Evolutionary conservation across 2,797 vertebrate species (phyloP).

Genomic region (Channallabes apus): DNA sequence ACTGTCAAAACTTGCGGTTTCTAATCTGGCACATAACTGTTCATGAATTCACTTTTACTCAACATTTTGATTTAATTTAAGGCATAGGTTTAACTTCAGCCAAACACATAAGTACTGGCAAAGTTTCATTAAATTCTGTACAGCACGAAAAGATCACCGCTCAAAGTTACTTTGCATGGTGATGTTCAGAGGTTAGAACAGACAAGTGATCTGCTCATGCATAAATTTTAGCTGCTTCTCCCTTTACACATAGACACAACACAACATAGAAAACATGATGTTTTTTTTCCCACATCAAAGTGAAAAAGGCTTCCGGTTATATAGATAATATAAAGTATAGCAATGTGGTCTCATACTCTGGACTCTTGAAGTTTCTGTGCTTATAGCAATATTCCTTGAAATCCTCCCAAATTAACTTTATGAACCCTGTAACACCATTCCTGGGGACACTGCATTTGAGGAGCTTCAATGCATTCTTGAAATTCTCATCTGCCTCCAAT

Average conservation of each 20-base stretch:
- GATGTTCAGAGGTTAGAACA: slow-evolving; percentile 45
- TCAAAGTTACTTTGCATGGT: slow-evolving; percentile 37
- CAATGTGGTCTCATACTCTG: slow-evolving; percentile 11
- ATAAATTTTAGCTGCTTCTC: slow-evolving; percentile 23
- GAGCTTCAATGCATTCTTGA: slow-evolving; percentile 26
- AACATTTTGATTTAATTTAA: no score
- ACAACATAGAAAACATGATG: neutral
- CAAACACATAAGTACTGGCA: no score
- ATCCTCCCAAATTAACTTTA: slow-evolving; percentile 33
- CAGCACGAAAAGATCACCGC: neutral
- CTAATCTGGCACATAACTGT: no score
- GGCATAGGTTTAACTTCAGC: no score
- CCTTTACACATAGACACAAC: slow-evolving; percentile 17
- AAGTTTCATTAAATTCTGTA: no score
- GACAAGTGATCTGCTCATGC: slow-evolving; percentile 37
- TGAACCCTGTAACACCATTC: neutral
- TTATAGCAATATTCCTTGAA: no score
- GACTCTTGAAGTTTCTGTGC: neutral
- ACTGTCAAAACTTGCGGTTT: no score
- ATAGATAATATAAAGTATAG: neutral
- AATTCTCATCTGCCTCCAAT: slow-evolving; percentile 17
- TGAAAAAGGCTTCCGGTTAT: neutral
- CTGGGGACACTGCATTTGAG: slow-evolving; percentile 38
- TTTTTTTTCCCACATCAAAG: neutral
- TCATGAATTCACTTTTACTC: no score